These are phyloP conservation scores for Oscheius onirici DNA, from an alignment of 2,888 invertebrate species.

Conservation along the genomic window DNA sequence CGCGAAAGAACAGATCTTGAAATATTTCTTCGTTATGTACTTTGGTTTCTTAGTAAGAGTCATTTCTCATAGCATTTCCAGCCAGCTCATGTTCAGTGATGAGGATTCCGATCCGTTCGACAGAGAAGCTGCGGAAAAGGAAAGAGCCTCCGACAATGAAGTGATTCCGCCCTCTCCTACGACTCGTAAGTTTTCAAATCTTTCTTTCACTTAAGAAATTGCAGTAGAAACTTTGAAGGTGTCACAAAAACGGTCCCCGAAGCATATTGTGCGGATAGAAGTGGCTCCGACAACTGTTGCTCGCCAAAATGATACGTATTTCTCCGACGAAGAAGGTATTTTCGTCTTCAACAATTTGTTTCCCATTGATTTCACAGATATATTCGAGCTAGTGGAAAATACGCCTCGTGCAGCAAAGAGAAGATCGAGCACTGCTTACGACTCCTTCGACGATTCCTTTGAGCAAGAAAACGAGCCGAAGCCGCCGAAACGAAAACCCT, in stretches of 20 bases:
- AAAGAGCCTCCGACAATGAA: background rate
- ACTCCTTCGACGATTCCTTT: background rate
- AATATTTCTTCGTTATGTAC: background rate
- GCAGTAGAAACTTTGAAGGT: slow-evolving; percentile 3
- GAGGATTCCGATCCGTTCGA: slow-evolving; percentile 17
- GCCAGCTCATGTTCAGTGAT: slow-evolving; percentile 18
- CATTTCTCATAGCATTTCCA: background rate
- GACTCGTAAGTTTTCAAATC: background rate
- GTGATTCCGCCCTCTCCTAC: slow-evolving; percentile 7
- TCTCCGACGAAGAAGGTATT: slow-evolving; percentile 1
- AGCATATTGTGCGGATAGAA: background rate
- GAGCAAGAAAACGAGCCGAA: background rate
- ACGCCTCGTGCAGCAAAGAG: background rate
- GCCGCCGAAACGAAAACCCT: background rate
- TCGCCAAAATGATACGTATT: background rate
- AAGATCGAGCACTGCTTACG: background rate
- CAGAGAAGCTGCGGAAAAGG: background rate
- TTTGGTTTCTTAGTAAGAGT: background rate
- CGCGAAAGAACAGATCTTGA: background rate
- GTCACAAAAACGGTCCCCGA: background rate
- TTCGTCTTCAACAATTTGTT: background rate
- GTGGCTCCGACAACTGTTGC: background rate
- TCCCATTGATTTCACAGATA: background rate
- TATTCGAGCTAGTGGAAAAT: background rate
- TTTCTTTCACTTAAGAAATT: background rate